phyloP scores from a whole-genome alignment of 2,113 vertebrate species.

The Arvicanthis niloticus region DNA sequence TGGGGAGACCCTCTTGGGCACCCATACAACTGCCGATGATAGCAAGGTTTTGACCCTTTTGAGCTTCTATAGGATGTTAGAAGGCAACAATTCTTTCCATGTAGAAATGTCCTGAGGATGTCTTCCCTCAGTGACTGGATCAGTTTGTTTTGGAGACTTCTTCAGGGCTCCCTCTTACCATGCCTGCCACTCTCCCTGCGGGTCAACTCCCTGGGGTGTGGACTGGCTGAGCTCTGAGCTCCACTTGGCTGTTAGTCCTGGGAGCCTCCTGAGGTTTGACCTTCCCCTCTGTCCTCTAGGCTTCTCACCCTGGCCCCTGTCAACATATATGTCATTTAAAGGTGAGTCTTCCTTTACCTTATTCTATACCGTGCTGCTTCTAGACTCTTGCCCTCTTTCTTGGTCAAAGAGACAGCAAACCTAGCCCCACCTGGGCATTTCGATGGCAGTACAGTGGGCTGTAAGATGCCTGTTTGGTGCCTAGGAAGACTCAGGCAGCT shows the following conservation, averaged over 20 bases:
- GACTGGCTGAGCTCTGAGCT: conserved; percentile 57
- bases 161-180: neutral
- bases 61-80: neutral
- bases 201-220: conserved; percentile 17
- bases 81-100: neutral
- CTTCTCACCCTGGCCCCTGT: neutral
- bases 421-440: neutral
- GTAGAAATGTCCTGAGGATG: neutral
- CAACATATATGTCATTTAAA: neutral
- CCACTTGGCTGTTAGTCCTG: conserved; percentile 47
- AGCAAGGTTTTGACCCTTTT: neutral
- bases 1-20: conserved; percentile 57
- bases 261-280: neutral
- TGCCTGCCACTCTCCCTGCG: neutral
- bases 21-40: conserved; percentile 60
- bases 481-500: neutral
- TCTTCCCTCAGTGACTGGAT: neutral
- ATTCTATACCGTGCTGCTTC: neutral
- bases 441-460: neutral
- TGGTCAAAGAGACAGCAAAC: neutral
- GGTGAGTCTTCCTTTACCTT: neutral
- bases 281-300: neutral
- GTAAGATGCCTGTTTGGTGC: neutral
- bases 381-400: neutral
- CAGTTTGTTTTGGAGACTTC: neutral